Base-by-base conservation (phyloP, 1,140 invertebrate species). In the Achatina immaculata region DNA sequence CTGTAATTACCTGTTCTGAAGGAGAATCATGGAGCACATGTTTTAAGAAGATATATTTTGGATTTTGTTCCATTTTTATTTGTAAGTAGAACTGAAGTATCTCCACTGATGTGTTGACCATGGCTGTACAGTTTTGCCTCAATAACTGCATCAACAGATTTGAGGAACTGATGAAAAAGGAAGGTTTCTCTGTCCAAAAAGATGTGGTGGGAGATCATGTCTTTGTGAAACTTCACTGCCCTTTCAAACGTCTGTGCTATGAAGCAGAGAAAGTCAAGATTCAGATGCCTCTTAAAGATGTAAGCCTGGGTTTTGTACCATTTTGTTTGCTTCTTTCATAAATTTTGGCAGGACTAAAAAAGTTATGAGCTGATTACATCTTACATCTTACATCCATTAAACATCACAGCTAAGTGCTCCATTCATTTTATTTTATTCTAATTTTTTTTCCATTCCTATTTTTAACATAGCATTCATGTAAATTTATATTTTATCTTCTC, bases 241-340 rank as follows among this genome's bases (percentile, higher is more conserved):
- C 91, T 0, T 88, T 91, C 65, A 86, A 88, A 31, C 83, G 89
- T 66, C 82, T 91, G 36, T 89, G 88, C 78, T 66, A 85, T 40
- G 89, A 91, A 78, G 91, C 91, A 7, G 90, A 92, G 74, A 86
- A 81, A 21, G 85, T 88, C 21, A 87, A 88, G 68, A 65, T 92
- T 19, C 88, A 92, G 76, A 86, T 92, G 85, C 90, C 91, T 45
- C 58, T 91, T 14, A 83, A 84, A 78, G 88, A 85, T 83, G 89
- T 91, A 86, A 87, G 85, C 83, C 24, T 24, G 38, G n/a, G 40
- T 55, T 19, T 76, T 58, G 24, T n/a, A n/a, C n/a, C n/a, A 55
- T 4, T 55, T 21, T 55, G 31, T 74, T 14, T 19, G 0, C 19
- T 31, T 38, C 31, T 72, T 16, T 38, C 69, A 55, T 16, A 16